Evolutionary conservation across 2,797 vertebrate species (phyloP), one percentile per base, ranked within the genome.

Genomic region (Aplochiton taeniatus): DNA sequence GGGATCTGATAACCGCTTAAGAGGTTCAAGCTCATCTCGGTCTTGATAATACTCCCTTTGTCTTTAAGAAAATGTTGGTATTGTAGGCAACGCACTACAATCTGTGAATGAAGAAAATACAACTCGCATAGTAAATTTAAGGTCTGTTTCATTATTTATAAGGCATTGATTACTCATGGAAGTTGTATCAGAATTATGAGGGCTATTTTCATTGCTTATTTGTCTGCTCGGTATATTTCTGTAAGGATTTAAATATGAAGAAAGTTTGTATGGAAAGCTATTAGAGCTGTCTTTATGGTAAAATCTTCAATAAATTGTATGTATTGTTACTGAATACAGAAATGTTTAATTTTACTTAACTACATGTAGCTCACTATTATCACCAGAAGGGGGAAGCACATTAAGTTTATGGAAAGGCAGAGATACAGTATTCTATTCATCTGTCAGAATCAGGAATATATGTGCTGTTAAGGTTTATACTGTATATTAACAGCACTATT

Each of bases 351-450:
- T 48, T 9, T n/a, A 65, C 75, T 68, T 17, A 14, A 41, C 47
- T 12, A 11, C 61, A 17, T 60, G 69, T 78, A 41, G 46, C 69
- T 59, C 45, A 49, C 47, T n/a, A 11, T n/a, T 79, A 65, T 77
- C 61, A 69, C 83, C 89, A 89, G 72, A 70, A 80, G 85, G 69
- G 73, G 86, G 87, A 68, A 80, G 79, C 65, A 85, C 49, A 66
- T 61, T 31, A 63, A 43, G 4, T 61, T 2, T 16, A 62, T 46
- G 66, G 31, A 31, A 13, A 13, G 16, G 19, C 17, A 48, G 13
- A 7, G 54, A 11, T 41, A 49, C 14, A 12, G 13, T 6, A 46
- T 17, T 20, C 20, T 16, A 31, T 16, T n/a, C 56, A 13, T 49
- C 13, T 14, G 46, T 31, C 31, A 49, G 19, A 4, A 19, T 60